Conservation (phyloP, 2,797 vertebrate species). For the Smutsia gigantea region DNA sequence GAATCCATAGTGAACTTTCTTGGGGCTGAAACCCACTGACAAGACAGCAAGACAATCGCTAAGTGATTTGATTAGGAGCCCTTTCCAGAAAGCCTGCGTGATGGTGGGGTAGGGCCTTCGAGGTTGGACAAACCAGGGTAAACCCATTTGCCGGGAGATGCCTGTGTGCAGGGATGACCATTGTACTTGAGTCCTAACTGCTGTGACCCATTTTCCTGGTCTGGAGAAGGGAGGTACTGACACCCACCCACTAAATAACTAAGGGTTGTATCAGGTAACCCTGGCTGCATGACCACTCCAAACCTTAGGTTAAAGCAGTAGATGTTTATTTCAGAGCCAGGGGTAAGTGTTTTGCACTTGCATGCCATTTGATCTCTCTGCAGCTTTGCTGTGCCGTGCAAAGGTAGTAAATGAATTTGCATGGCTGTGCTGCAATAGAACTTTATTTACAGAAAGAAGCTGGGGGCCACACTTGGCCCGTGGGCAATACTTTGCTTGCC, state of each 20-base stretch:
- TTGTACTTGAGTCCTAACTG: fast-evolving
- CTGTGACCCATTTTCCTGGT: neutral
- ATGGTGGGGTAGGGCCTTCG: fast-evolving
- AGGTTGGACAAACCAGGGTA: neutral
- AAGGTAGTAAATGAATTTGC: fast-evolving
- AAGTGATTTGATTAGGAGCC: fast-evolving
- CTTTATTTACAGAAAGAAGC: neutral
- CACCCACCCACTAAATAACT: fast-evolving
- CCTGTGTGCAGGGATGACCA: fast-evolving
- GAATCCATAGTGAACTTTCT: too few species aligned
- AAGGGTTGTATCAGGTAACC: fast-evolving
- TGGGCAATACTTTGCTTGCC: fast-evolving
- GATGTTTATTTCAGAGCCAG: neutral
- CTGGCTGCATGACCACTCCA: fast-evolving
- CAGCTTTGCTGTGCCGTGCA: neutral
- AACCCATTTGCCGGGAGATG: fast-evolving
- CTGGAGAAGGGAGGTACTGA: fast-evolving
- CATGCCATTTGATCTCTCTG: fast-evolving
- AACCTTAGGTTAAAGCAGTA: neutral
- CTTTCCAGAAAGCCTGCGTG: fast-evolving
- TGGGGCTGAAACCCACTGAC: too few species aligned
- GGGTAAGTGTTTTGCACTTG: too few species aligned
- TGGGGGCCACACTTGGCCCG: neutral
- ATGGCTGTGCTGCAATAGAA: neutral
- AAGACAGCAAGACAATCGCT: too few species aligned